Evolutionary conservation across 2,797 vertebrate species (phyloP), one percentile per base, ranked within the genome.

Genomic region (Diplodus sargus): DNA sequence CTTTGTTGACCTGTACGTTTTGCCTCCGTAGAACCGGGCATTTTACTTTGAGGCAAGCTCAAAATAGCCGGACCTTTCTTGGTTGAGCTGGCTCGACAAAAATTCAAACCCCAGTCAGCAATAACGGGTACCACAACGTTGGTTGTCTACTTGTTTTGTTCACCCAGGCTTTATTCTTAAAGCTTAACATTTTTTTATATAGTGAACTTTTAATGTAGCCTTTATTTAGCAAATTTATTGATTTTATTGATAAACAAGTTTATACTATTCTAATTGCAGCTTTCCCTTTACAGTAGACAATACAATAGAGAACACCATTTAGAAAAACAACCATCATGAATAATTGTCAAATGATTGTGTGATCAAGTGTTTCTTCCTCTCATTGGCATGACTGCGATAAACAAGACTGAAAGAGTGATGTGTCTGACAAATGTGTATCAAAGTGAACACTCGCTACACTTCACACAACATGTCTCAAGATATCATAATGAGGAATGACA

Each of bases 1-100:
- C 34, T 56, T 39, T 25, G 25, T 25, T 74, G 81, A 78, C 49
- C 45, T 47, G 23, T 15, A 64, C 14, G 60, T 75, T 60, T 53
- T 28, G 12, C 45, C 47, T 73, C 56, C 54, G 39, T 30, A n/a
- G 1, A 56, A 30, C 7, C 51, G 48, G 45, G 49, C n/a, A 62
- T 43, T 34, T 34, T 34, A 34, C 34, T 34, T 34, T 34, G 34
- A 34, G 6, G 34, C 34, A 34, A 34, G 7, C 34, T 34, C 7
- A 7, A 34, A 8, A 34, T 9, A 9, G 8, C 8, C 8, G 7
- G 34, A 42, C 12, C 11, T 43, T 43, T 43, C 12, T 43, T 43
- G 34, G 34, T 7, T 9, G 34, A 34, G 34, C 34, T 9, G 8
- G 1, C 34, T 9, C 34, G 34, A 34, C 34, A 34, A 34, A 34